Base-by-base conservation (phyloP, 2,888 invertebrate species). In the Amphiduros pacificus region DNA sequence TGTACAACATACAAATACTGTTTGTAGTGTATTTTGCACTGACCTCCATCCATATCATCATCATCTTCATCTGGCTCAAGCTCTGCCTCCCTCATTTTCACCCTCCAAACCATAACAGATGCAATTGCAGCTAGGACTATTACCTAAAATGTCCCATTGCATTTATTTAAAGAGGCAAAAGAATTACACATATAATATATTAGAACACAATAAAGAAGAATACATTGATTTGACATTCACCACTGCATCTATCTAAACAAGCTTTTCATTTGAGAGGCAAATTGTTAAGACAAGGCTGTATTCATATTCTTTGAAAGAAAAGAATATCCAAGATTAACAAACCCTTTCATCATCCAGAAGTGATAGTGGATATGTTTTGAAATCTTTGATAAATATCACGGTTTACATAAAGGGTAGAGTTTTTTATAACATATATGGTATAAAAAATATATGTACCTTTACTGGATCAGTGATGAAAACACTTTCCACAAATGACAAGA, bases 391-490 rank as follows among this genome's bases (percentile, higher is more conserved):
- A 36, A 11, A n/a, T n/a, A n/a, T n/a, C n/a, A n/a, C n/a, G n/a
- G n/a, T n/a, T n/a, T 11, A 36, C 36, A 36, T 36, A 11, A 36
- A 36, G 36, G 36, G 36, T 14, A 11, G 9, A 11, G 9, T 36
- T 11, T 36, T 14, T 36, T 17, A 36, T 17, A 36, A 9, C 17
- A 36, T 17, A 36, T 36, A 17, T 36, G 17, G 36, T 36, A 14
- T 9, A 36, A 36, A 14, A 36, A 22, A n/a, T n/a, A 9, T 51
- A 22, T 31, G 32, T 41, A 55, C 55, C 50, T 50, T 58, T 24
- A 58, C 32, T 6, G 58, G 58, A 31, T 58, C 58, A n/a, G 40
- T 50, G 27, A 58, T 22, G 9, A 58, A 27, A 3, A 58, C 24
- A 24, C 51, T 28, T n/a, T 58, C 51, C 9, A 40, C 36, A 27